These are phyloP conservation scores for Sinonovacula constricta DNA, from an alignment of 1,140 invertebrate species.

Conservation along the genomic window DNA sequence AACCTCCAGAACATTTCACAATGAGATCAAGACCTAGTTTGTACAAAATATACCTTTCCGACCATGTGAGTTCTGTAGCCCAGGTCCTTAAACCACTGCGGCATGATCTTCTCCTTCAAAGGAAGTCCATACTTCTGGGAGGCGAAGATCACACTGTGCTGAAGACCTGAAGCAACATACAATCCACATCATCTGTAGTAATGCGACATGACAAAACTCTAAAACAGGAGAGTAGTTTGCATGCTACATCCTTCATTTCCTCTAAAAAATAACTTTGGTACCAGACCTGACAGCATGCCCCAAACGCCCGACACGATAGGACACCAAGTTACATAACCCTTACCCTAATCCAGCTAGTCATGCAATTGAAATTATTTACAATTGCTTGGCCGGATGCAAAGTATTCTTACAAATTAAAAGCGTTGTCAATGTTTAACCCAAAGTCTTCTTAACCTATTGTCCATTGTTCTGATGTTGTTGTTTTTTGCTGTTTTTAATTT, in stretches of 20 bases:
- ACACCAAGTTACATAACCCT: background rate
- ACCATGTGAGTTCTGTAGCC: conserved; percentile 80
- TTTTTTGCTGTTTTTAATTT: too few relatives aligned
- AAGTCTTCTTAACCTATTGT: too few relatives aligned
- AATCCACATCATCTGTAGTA: background rate
- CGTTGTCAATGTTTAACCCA: too few relatives aligned
- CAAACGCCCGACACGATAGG: background rate
- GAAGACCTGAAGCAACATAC: conserved; percentile 60
- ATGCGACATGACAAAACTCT: background rate
- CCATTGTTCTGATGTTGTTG: too few relatives aligned
- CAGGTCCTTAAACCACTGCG: conserved; percentile 77
- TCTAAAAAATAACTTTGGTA: too few relatives aligned
- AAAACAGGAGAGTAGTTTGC: background rate
- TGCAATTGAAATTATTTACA: too few relatives aligned
- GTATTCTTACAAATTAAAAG: too few relatives aligned
- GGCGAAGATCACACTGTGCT: conserved; percentile 68
- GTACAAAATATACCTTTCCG: conserved; percentile 80
- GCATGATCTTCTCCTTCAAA: conserved; percentile 77
- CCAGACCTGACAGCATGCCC: too few relatives aligned
- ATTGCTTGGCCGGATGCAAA: too few relatives aligned
- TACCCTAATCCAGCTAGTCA: background rate
- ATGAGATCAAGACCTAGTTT: too few relatives aligned
- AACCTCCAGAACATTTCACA: too few relatives aligned
- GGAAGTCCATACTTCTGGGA: conserved; percentile 72
- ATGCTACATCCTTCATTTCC: background rate